Evolutionary conservation across 2,113 vertebrate species (phyloP).

Genomic region (Fukomys damarensis): DNA sequence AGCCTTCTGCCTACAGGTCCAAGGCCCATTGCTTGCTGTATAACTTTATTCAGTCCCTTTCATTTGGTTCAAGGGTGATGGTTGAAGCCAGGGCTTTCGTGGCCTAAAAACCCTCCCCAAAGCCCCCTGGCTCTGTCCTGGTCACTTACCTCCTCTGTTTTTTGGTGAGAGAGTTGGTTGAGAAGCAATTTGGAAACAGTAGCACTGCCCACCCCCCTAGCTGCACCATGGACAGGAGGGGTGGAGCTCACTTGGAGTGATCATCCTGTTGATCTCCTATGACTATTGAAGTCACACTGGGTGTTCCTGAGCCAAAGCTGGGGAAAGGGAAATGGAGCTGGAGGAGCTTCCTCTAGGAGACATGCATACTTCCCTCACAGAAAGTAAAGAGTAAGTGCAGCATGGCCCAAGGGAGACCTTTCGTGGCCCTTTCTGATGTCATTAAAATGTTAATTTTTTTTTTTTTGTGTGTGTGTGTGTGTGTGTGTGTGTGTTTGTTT

Average conservation of each 20-base stretch:
- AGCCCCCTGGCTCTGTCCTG: not conserved
- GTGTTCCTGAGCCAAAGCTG: not conserved
- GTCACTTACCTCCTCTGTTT: not conserved
- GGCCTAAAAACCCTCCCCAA: not conserved
- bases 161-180: not conserved
- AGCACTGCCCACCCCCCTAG: not conserved
- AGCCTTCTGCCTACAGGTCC: not conserved
- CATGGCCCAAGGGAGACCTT: not conserved
- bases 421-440: slow-evolving; percentile 44
- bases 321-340: not conserved
- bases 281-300: not conserved
- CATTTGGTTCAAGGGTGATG: not conserved
- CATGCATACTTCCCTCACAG: not conserved
- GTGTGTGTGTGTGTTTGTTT: too few species aligned
- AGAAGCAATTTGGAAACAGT: not conserved
- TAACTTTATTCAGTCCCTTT: not conserved
- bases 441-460: not conserved
- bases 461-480: too few species aligned
- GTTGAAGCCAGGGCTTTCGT: not conserved
- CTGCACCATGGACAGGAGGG: not conserved
- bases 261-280: not conserved
- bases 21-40: not conserved
- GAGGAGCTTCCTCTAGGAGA: not conserved
- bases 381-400: not conserved
- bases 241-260: not conserved